Conservation (phyloP, 2,797 vertebrate species). For the Micropoecilia bifurca region DNA sequence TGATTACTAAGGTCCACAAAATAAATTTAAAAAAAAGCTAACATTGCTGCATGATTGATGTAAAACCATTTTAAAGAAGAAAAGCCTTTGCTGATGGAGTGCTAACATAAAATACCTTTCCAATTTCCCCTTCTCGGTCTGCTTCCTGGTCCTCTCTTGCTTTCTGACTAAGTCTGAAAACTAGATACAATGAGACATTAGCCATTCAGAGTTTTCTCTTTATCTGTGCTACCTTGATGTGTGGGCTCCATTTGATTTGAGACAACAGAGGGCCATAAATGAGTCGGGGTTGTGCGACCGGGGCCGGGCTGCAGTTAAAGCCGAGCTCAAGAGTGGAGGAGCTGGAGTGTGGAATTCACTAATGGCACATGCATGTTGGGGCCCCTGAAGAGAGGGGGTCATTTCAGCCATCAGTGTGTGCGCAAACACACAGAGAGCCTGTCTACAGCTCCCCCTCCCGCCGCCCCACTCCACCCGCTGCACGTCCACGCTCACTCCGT, state of each 20-base stretch:
- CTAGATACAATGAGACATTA: constrained; percentile 48
- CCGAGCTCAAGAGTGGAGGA: constrained; percentile 75
- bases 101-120: constrained; percentile 76
- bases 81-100: constrained; percentile 68
- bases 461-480: constrained; percentile 39
- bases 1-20: constrained; percentile 59
- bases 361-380: constrained; percentile 84
- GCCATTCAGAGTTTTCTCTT: constrained; percentile 63
- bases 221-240: constrained; percentile 67
- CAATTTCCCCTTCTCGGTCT: constrained; percentile 76
- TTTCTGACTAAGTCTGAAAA: constrained; percentile 63
- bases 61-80: constrained; percentile 68
- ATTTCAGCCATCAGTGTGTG: constrained; percentile 79
- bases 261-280: constrained; percentile 78
- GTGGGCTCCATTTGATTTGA: constrained; percentile 77
- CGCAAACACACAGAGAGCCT: constrained; percentile 78
- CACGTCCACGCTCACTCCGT: constrained; percentile 45
- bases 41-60: constrained; percentile 51
- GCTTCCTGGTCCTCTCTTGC: constrained; percentile 63
- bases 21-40: constrained; percentile 61
- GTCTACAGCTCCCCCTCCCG: constrained; percentile 66
- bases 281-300: constrained; percentile 68
- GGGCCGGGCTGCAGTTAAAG: constrained; percentile 67
- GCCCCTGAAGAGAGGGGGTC: constrained; percentile 78
- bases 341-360: constrained; percentile 83